A percentile compares a stretch with the other conserved stretches of the same genome.
Conservation (phyloP, 2,113 vertebrate species). For the Ochotona curzoniae region DNA sequence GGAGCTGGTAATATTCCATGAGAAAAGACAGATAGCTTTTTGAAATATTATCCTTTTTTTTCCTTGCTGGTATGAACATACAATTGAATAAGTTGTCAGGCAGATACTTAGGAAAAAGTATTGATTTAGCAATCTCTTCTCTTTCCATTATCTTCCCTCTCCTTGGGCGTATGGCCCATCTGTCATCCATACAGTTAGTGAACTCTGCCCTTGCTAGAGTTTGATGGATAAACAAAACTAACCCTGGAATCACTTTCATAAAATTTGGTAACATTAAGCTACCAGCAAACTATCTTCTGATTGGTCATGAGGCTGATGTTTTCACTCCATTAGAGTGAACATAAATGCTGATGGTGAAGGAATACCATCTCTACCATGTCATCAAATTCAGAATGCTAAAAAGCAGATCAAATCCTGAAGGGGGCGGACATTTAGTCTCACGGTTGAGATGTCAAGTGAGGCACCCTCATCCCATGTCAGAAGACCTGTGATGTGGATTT, state of each 20-base stretch:
- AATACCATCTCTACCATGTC: background rate
- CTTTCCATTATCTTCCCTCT: background rate
- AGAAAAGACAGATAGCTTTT: slow-evolving; percentile 8
- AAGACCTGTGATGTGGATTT: too few relatives aligned
- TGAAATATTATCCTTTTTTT: slow-evolving; percentile 3
- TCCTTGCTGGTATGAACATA: background rate
- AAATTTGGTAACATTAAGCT: background rate
- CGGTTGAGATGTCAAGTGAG: too few relatives aligned
- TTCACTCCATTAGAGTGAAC: background rate
- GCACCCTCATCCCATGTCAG: too few relatives aligned
- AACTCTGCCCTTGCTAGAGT: background rate
- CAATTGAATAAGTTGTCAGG: background rate
- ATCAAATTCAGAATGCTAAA: background rate
- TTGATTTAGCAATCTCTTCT: slow-evolving; percentile 13
- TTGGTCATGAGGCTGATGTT: slow-evolving; percentile 6
- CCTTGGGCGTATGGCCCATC: background rate
- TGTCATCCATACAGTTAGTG: background rate
- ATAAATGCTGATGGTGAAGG: background rate
- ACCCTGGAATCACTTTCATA: background rate
- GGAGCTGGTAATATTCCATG: background rate
- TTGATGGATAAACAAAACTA: background rate
- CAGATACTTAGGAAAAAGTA: slow-evolving; percentile 21
- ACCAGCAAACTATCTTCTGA: background rate
- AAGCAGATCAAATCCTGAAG: background rate
- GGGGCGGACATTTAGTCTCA: too few relatives aligned